These are phyloP conservation scores for Malurus melanocephalus DNA, from an alignment of 2,113 vertebrate genomes.

Conservation along the genomic window DNA sequence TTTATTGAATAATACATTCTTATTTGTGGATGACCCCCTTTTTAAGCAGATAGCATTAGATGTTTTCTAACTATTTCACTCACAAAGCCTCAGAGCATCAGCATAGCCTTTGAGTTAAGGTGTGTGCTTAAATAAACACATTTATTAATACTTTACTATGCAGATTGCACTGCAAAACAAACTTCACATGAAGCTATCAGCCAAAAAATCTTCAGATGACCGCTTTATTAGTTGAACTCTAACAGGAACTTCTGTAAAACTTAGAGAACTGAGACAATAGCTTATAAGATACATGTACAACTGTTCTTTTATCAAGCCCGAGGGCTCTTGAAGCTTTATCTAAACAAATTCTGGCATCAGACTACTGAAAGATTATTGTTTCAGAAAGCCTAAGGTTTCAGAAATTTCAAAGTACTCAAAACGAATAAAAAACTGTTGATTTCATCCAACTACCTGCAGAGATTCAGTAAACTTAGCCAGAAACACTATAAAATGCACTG, in stretches of 20 bases:
- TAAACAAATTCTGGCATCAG: neutral
- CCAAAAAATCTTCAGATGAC: neutral
- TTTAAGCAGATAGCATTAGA: neutral
- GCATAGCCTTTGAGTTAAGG: neutral
- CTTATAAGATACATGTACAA: neutral
- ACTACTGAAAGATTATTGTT: neutral
- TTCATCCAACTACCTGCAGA: neutral
- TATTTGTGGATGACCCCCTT: neutral
- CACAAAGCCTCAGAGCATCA: neutral
- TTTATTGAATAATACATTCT: neutral
- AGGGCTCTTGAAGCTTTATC: neutral
- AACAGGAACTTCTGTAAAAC: neutral
- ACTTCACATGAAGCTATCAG: neutral
- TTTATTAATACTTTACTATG: neutral
- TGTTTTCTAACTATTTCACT: neutral
- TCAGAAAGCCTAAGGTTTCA: neutral
- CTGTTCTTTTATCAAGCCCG: neutral
- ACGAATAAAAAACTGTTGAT: neutral
- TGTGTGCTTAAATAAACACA: neutral
- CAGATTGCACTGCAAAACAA: neutral
- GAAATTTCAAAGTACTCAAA: neutral
- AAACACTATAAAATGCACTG: neutral
- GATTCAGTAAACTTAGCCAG: slow-evolving; percentile 12
- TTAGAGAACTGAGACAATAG: neutral
- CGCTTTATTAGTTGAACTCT: neutral